Percentiles rank a stretch among this genome's conserved stretches.
These are phyloP conservation scores for Drosophila oshimai DNA, from an alignment of 1,140 invertebrate species.

Conservation along the genomic window DNA sequence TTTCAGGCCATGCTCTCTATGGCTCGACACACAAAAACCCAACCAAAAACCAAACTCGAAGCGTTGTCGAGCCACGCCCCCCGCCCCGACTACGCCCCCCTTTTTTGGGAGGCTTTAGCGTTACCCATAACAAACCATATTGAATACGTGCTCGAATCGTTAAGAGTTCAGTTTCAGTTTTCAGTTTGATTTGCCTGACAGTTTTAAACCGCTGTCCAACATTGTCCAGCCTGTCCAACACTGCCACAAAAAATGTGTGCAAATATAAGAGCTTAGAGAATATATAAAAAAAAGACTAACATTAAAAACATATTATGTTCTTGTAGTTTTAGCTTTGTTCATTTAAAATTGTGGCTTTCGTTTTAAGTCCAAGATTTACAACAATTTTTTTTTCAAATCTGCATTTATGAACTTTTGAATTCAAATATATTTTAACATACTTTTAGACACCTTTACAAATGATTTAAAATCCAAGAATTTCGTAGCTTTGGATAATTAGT, in stretches of 20 bases:
- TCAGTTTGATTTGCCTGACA: constrained; percentile 77
- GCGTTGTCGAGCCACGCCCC: constrained; percentile 11
- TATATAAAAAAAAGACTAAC: not conserved
- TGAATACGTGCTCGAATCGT: constrained; percentile 76
- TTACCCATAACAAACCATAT: constrained; percentile 72
- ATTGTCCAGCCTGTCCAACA: not conserved
- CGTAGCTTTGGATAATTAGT: too few species aligned
- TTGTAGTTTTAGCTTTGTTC: too few species aligned
- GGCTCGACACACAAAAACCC: constrained; percentile 16
- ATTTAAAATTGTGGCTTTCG: too few species aligned
- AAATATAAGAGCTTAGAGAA: not conserved
- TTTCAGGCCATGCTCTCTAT: constrained; percentile 49
- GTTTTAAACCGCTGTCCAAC: constrained; percentile 27
- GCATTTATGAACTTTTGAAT: too few species aligned
- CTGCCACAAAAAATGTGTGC: not conserved
- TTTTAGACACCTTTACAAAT: too few species aligned
- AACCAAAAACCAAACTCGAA: constrained; percentile 34
- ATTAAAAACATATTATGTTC: too few species aligned
- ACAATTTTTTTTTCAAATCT: too few species aligned
- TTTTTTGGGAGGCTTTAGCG: constrained; percentile 15
- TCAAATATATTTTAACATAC: too few species aligned
- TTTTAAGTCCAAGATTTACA: too few species aligned
- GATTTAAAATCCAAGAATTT: too few species aligned
- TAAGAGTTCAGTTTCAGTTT: constrained; percentile 73
- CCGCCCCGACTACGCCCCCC: not conserved